Percentiles rank a stretch among this genome's conserved stretches.
phyloP scores from a whole-genome alignment of 2,797 vertebrate genomes.

The Etheostoma nigrum region DNA sequence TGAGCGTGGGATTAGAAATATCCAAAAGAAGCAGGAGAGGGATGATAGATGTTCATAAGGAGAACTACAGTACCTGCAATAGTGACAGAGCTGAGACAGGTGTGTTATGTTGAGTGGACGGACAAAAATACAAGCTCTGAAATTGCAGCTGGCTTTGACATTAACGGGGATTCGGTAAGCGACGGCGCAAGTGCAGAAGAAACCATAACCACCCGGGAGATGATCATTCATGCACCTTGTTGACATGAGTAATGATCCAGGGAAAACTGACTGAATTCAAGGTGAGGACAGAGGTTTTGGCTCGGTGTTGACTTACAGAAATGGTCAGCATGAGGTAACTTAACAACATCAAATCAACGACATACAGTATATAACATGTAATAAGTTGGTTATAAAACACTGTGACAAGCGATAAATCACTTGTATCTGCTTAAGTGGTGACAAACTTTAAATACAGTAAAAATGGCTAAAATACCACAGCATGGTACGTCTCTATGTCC shows the following conservation, averaged over 20 bases:
- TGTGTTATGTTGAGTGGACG: not conserved
- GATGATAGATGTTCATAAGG: not conserved
- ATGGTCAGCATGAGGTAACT: conserved; percentile 27
- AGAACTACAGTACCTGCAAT: not conserved
- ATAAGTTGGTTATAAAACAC: conserved; percentile 61
- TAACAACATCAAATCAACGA: conserved; percentile 49
- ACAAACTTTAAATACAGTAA: not conserved
- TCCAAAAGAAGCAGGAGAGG: conserved; percentile 3
- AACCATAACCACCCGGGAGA: not conserved
- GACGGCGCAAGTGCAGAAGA: conserved; percentile 13
- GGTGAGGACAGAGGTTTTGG: conserved; percentile 51
- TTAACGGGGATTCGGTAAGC: not conserved
- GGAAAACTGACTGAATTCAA: conserved; percentile 47
- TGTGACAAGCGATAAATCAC: not conserved
- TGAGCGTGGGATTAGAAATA: not conserved
- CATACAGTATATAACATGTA: conserved; percentile 46
- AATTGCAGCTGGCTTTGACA: conserved; percentile 34
- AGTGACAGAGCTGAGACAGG: not conserved
- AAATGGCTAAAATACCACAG: not conserved
- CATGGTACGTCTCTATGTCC: not conserved
- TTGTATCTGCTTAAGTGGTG: not conserved
- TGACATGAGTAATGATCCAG: conserved; percentile 69
- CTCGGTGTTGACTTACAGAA: conserved; percentile 7
- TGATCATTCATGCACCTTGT: conserved; percentile 11
- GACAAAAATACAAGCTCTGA: conserved; percentile 39